Evolutionary conservation across 2,888 invertebrate genomes (phyloP), one percentile per base, ranked within the genome.

Genomic region (Drosophila melanocephala): DNA sequence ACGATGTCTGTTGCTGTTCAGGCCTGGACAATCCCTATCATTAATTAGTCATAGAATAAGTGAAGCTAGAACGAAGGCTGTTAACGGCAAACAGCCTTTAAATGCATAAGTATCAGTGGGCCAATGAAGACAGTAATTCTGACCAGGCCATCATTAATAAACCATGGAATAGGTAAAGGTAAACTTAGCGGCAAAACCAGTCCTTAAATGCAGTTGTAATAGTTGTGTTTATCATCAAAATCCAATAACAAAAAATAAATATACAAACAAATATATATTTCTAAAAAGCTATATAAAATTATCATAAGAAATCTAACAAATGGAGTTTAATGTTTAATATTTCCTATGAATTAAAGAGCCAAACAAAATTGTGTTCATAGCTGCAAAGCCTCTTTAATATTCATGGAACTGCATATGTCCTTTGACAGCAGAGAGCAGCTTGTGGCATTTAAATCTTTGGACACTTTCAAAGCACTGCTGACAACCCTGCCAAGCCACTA

Each of bases 401-500:
- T 5, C 26, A 47, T 5, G 47, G 26, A 47, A 26, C 5, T 16
- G 47, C 16, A 42, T 10, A 42, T 42, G 42, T 42, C n/a, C 42
- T 42, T 42, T 42, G 42, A n/a, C 42, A 42, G 42, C 5, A 10
- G 10, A 16, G 10, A 16, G 42, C 28, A 30, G 16, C 28, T 52
- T 2, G 19, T 7, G 30, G 37, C 60, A 26, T 26, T 33, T 6
- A n/a, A 44, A 7, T 16, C 51, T 42, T 12, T 12, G 33, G 33
- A 16, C 33, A 32, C 35, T 39, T 39, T 26, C 19, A 42, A 32
- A 16, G 33, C 37, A 58, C 44, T 57, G 44, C 56, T 74, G 56
- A 59, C 65, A 65, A 59, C 73, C 26, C 73, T 58, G 66, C 5
- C 35, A 65, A 14, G 39, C n/a, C 22, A 32, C 56, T 33, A n/a